Conservation (phyloP, 2,797 vertebrate species). For the Sebastes miniatus region DNA sequence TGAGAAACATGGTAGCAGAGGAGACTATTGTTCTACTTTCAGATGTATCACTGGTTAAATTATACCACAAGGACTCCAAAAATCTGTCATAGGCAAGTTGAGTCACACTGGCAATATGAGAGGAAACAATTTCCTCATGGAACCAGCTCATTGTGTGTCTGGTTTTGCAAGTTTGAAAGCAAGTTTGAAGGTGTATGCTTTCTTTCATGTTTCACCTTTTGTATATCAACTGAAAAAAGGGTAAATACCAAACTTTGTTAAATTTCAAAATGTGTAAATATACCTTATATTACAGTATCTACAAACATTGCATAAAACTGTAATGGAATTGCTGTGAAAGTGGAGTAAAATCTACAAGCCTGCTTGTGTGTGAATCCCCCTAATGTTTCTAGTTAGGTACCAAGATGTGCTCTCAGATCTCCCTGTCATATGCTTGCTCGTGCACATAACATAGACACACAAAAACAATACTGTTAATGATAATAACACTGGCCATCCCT, state of each 20-base stretch:
- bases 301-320: background rate
- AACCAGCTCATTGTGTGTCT: background rate
- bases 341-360: background rate
- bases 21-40: background rate
- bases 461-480: background rate
- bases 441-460: background rate
- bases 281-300: background rate
- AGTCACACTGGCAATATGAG: background rate
- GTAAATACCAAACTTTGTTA: background rate
- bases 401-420: background rate
- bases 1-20: background rate
- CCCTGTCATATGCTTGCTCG: background rate
- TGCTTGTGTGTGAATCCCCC: background rate
- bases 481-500: background rate
- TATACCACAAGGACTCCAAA: background rate
- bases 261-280: background rate
- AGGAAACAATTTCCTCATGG: background rate
- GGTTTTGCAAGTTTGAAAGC: background rate
- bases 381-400: background rate
- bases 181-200: background rate
- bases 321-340: background rate
- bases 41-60: constrained; percentile 4
- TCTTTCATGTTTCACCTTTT: background rate
- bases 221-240: background rate
- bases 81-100: background rate